Evolutionary conservation across 1,140 invertebrate genomes (phyloP).

Genomic region (Papilio machaon): DNA sequence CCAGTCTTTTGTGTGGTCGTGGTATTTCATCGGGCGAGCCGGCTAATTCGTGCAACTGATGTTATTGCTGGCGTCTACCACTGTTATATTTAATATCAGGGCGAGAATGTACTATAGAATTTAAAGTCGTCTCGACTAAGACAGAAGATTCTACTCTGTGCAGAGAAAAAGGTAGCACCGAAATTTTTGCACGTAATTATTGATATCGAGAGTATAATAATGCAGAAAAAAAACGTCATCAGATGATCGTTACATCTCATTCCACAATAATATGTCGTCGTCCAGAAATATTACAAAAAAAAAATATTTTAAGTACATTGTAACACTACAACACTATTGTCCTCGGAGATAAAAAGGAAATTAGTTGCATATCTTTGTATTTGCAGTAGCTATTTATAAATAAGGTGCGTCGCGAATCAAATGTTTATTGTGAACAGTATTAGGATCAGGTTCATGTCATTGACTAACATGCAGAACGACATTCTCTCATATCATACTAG

Average conservation of each 20-base stretch:
- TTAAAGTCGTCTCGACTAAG: not conserved
- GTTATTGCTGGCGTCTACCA: too few species aligned
- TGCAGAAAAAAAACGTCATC: not conserved
- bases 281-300: not conserved
- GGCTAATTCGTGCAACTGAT: too few species aligned
- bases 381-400: slow-evolving; percentile 37
- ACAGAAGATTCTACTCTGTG: not conserved
- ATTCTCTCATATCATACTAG: slow-evolving; percentile 42
- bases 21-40: too few species aligned
- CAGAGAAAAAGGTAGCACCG: not conserved
- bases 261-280: not conserved
- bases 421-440: slow-evolving; percentile 44
- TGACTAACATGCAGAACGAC: slow-evolving; percentile 51
- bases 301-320: not conserved
- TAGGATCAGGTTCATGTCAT: slow-evolving; percentile 50
- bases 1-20: too few species aligned
- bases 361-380: slow-evolving; percentile 30
- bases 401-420: slow-evolving; percentile 46
- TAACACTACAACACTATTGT: slow-evolving; percentile 12
- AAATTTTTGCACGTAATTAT: not conserved
- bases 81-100: too few species aligned
- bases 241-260: not conserved
- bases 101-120: too few species aligned
- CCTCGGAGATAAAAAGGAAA: slow-evolving; percentile 25
- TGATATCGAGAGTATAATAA: not conserved